Conservation (phyloP, 1,140 invertebrate species). For the Drosophila insularis region DNA sequence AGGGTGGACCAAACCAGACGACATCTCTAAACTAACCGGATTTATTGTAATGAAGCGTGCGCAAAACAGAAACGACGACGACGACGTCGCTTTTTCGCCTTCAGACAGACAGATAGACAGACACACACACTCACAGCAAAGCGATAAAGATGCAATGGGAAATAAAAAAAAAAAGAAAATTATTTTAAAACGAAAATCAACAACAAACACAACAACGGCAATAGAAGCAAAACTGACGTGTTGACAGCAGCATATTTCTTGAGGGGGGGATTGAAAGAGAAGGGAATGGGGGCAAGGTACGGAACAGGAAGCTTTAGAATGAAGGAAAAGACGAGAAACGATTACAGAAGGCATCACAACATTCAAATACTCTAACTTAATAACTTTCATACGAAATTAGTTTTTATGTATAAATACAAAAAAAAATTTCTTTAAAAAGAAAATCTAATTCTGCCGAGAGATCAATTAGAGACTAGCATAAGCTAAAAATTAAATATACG, state of each 20-base stretch:
- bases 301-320: slow-evolving; percentile 16
- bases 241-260: slow-evolving; percentile 66
- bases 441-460: no score
- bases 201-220: slow-evolving; percentile 11
- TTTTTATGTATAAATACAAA: no score
- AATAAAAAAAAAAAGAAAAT: slow-evolving; percentile 41
- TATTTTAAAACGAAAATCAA: slow-evolving; percentile 28
- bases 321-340: slow-evolving; percentile 16
- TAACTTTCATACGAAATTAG: no score
- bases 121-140: slow-evolving; percentile 22
- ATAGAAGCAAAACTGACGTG: slow-evolving; percentile 45
- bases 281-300: neutral
- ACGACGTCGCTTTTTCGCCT: slow-evolving; percentile 45
- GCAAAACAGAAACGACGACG: slow-evolving; percentile 68
- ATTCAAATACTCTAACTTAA: slow-evolving; percentile 18
- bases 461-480: no score
- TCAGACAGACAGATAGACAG: slow-evolving; percentile 55
- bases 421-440: no score
- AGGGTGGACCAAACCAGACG: slow-evolving; percentile 30
- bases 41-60: slow-evolving; percentile 82
- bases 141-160: slow-evolving; percentile 69
- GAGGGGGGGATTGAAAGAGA: slow-evolving; percentile 3
- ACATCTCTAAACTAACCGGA: slow-evolving; percentile 75
- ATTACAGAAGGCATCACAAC: neutral
- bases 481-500: no score